Base-by-base conservation (phyloP, 2,113 vertebrate genomes). In the Pitta sordida region DNA sequence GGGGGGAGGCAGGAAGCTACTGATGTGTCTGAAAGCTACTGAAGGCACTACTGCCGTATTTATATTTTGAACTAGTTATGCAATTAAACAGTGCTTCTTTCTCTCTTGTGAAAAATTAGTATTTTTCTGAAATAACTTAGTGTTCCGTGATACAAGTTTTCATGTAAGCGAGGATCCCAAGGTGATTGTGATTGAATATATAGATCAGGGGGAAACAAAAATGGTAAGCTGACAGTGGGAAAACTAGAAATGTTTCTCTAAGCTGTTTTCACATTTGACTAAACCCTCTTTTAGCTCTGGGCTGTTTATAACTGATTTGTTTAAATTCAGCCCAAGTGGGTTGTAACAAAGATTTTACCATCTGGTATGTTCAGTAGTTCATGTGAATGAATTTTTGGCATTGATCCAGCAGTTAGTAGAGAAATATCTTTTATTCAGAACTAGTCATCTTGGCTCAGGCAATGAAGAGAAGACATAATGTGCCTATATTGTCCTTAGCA, bases 301-400 rank as follows among this genome's bases (percentile, higher is more conserved):
- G 87, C 71, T 89, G 55, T 95, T 95, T 82, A 55, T 93, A 91
- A 55, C 62, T 30, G 30, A 62, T 91, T 75, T 89, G 91, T 89
- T 95, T 85, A 91, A 92, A 89, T 87, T 85, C 86, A 75, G 53
- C 52, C 73, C 65, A 69, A 91, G 62, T 91, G 77, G 58, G 5
- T 76, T 85, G 59, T 93, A 91, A 85, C 43, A 82, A 84, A 87
- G 64, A 79, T 62, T 82, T 92, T 94, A 32, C 78, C 88, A 87
- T 95, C 91, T 93, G 95, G 37, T 85, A 74, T 60, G 63, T 93
- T 86, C 74, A 89, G 67, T 91, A 92, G 51, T 82, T 92, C 43
- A 63, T 85, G 81, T 94, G 84, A 76, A 76, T 93, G 46, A 73
- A 51, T 83, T 93, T 86, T 85, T 94, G 95, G 84, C 63, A 59